A percentile compares a stretch with the other conserved stretches of the same genome.
These are phyloP conservation scores for Ennomos quercinarius DNA, from an alignment of 2,888 invertebrate genomes.

Conservation along the genomic window DNA sequence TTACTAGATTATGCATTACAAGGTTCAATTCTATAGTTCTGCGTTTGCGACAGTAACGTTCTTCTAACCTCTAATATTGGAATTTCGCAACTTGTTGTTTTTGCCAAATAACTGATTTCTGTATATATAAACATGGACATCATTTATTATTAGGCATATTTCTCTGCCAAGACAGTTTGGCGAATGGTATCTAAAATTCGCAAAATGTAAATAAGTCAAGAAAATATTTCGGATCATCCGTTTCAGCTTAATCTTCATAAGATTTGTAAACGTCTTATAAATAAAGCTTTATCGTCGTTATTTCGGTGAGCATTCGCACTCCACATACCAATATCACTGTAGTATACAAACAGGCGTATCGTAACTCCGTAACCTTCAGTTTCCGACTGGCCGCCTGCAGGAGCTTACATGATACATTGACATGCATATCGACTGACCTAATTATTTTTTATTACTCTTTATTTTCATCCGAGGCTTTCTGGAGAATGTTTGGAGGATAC, in stretches of 20 bases:
- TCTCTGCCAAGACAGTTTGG: slow-evolving; percentile 45
- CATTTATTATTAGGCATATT: slow-evolving; percentile 47
- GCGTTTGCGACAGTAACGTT: slow-evolving; percentile 11
- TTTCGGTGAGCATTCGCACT: slow-evolving; percentile 22
- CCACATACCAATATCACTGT: slow-evolving; percentile 14
- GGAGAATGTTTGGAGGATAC: slow-evolving; percentile 24
- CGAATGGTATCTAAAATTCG: slow-evolving; percentile 6
- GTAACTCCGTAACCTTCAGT: slow-evolving; percentile 45
- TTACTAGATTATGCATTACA: too few species aligned
- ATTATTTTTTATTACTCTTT: slow-evolving; percentile 23
- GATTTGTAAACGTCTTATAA: slow-evolving; percentile 10
- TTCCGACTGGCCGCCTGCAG: slow-evolving; percentile 49
- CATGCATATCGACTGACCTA: slow-evolving; percentile 48
- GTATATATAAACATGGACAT: slow-evolving; percentile 35
- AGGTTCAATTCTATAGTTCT: neutral
- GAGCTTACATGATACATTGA: slow-evolving; percentile 46
- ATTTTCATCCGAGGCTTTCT: slow-evolving; percentile 22
- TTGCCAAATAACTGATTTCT: slow-evolving; percentile 54
- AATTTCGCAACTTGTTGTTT: slow-evolving; percentile 43
- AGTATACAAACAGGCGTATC: slow-evolving; percentile 31
- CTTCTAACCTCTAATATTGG: slow-evolving; percentile 42
- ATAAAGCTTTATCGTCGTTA: slow-evolving; percentile 16
- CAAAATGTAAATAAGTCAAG: neutral
- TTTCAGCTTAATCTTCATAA: too few species aligned
- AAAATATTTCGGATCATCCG: too few species aligned